A percentile compares a stretch with the other conserved stretches of the same genome.
Conservation (phyloP, 2,888 invertebrate genomes). For the Lepetodrilus schrolli region DNA sequence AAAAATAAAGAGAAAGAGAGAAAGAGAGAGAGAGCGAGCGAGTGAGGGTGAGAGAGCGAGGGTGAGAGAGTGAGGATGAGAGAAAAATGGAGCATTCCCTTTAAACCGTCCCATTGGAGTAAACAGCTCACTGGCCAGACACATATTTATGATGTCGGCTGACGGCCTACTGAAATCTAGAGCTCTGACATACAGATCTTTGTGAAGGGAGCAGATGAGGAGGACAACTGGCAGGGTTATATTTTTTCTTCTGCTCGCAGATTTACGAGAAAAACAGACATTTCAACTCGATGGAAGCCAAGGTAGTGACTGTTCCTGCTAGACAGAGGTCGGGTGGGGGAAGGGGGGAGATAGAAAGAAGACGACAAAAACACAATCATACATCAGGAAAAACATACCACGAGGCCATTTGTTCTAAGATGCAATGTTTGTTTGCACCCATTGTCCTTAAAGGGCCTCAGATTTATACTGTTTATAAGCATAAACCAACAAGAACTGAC, state of each 20-base stretch:
- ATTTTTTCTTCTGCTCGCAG: too few relatives aligned
- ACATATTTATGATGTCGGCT: conserved; percentile 22
- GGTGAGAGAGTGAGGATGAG: too few relatives aligned
- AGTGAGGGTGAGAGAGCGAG: too few relatives aligned
- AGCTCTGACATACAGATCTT: conserved; percentile 2
- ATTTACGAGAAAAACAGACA: conserved; percentile 14
- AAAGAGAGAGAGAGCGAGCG: too few relatives aligned
- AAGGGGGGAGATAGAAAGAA: not conserved
- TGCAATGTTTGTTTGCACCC: not conserved
- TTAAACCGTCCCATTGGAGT: not conserved
- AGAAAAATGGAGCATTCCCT: too few relatives aligned
- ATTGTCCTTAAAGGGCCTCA: not conserved
- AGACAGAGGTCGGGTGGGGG: too few relatives aligned
- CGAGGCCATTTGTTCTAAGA: not conserved
- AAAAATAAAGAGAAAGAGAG: too few relatives aligned
- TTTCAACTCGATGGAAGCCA: not conserved
- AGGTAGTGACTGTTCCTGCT: not conserved
- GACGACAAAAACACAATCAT: not conserved
- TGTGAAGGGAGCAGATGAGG: conserved; percentile 17
- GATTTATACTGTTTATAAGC: too few relatives aligned
- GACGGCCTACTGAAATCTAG: conserved; percentile 18
- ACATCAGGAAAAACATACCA: too few relatives aligned
- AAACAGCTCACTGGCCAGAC: not conserved
- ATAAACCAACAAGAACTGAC: too few relatives aligned
- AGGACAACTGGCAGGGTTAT: not conserved